Percentiles rank a stretch among this genome's conserved stretches.
These are phyloP conservation scores for Heliothis peltigera DNA, from an alignment of 2,888 invertebrate species.

Conservation along the genomic window DNA sequence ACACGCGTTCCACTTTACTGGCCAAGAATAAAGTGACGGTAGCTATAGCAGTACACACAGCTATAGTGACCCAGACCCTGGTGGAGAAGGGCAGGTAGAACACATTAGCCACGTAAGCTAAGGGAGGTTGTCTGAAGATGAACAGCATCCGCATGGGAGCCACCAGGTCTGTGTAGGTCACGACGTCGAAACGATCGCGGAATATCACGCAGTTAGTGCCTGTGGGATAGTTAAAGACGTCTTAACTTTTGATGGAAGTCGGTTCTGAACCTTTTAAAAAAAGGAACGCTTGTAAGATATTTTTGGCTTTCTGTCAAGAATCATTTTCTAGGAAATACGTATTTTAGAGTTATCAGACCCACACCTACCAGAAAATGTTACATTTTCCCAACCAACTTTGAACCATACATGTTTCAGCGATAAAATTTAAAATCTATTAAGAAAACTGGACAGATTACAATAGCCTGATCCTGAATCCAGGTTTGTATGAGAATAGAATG, in stretches of 20 bases:
- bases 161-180: constrained; percentile 85
- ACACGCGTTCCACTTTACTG: constrained; percentile 72
- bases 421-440: no score
- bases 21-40: constrained; percentile 77
- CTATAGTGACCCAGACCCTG: constrained; percentile 90
- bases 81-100: constrained; percentile 91
- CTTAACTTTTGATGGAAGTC: neutral
- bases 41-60: constrained; percentile 77
- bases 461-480: no score
- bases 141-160: constrained; percentile 86
- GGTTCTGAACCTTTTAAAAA: no score
- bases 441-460: no score
- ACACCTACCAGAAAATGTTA: no score
- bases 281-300: no score
- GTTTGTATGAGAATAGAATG: no score
- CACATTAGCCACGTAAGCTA: constrained; percentile 91
- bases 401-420: no score
- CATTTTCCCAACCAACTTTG: no score
- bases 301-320: no score
- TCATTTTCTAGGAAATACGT: no score
- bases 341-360: no score
- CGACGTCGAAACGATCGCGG: constrained; percentile 72
- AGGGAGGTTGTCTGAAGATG: constrained; percentile 91
- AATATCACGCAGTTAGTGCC: constrained; percentile 75
- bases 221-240: constrained; percentile 34